Evolutionary conservation across 2,113 vertebrate species (phyloP).

Genomic region (Dromiciops gliroides): DNA sequence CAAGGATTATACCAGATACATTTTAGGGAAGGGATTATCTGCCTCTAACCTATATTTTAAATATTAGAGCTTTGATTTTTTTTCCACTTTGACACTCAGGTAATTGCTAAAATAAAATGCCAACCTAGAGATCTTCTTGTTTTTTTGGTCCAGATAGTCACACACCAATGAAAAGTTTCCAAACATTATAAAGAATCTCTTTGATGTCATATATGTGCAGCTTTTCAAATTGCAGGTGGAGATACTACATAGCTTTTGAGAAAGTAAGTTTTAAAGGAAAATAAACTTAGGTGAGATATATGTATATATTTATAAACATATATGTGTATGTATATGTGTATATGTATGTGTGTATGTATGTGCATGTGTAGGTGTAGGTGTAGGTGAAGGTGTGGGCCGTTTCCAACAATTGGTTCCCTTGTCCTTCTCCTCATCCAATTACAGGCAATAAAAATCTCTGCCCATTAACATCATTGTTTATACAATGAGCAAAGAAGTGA

Average conservation of each 20-base stretch:
- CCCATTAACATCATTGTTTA: background rate
- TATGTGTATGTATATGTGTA: no score
- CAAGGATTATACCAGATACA: background rate
- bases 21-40: background rate
- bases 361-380: no score
- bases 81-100: background rate
- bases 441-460: background rate
- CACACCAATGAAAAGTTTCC: background rate
- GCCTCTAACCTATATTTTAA: background rate
- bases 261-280: background rate
- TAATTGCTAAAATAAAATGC: background rate
- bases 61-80: conserved; percentile 8
- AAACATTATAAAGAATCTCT: background rate
- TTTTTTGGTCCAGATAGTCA: background rate
- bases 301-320: no score
- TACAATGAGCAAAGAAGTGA: background rate
- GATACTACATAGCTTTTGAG: background rate
- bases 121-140: background rate
- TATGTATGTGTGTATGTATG: no score
- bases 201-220: background rate
- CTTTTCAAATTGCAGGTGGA: background rate
- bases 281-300: no score
- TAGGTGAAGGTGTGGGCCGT: no score
- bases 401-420: background rate
- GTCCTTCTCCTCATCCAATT: background rate